Base-by-base conservation (phyloP, 1,140 invertebrate genomes). In the Chrysopa pallens region DNA sequence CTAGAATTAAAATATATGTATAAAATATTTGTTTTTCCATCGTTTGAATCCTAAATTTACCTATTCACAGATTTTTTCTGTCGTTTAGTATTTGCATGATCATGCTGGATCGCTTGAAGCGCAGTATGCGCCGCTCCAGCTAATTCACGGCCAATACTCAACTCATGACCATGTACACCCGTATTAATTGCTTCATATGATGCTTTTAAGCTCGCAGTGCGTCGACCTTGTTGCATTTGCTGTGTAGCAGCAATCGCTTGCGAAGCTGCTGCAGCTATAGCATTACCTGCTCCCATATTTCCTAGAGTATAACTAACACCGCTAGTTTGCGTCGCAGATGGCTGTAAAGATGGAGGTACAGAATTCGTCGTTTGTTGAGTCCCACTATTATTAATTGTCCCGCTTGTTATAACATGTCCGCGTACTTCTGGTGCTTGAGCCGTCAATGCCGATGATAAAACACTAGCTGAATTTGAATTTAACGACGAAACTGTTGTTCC, bases 211-310 rank as follows among this genome's bases (percentile, higher is more conserved):
- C 88, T 91, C 2, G 90, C 88, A 0, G 91, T 94, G 38, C 92
- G 70, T 44, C 92, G 69, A 0, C 92, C 92, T 50, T 94, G 87
- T 55, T 90, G 87, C 83, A 95, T 91, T 67, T 94, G 90, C 53
- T 96, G 89, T 11, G 93, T 96, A 5, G 90, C 90, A 8, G 88
- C 89, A 44, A 96, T 96, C 1, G 91, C 91, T 61, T 96, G 91
- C 14, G 89, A 92, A 1, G 91, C 91, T 11, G 91, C 91, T 1
- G 86, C 89, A 1, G 89, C 90, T 44, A 96, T 91, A 1, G 91
- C 85, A 55, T 81, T 92, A 15, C 83, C 83, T 36, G 82, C 81
- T n/a, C 72, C 76, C 42, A 80, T 66, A 50, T 73, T 74, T 66
- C 69, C 38, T 43, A 74, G 53, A 51, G 62, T 71, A 48, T 69